Base-by-base conservation (phyloP, 1,140 invertebrate species). In the Scaptodrosophila lebanonensis region DNA sequence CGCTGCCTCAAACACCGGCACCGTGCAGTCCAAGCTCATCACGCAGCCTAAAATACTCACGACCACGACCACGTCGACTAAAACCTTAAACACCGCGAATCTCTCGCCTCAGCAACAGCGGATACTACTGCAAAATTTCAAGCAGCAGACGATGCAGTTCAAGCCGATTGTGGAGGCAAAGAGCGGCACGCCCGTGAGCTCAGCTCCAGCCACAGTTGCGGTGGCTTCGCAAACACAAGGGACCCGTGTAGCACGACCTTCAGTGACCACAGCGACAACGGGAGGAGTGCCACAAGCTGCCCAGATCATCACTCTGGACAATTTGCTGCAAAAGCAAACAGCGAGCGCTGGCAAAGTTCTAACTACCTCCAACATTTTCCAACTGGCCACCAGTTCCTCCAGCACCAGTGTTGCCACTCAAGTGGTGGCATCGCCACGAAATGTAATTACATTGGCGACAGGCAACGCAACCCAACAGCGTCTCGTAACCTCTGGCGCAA, bases 241-340 rank as follows among this genome's bases (percentile, higher is more conserved):
- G n/a, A 38, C 2, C 13, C 15, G 15, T 16, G 35, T 13, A 16
- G 6, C 35, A 13, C 5, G 13, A 25, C 13, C 2, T 16, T 38
- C 4, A 15, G 13, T 47, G 6, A 7, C 38, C 13, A 33, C 61
- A 56, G 22, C 35, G 13, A 20, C 29, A 17, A 35, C 68, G 18
- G 35, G 22, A 9, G 53, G 25, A 27, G 12, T 50, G 17, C 13
- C 36, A 7, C 56, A 60, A 12, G 87, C 89, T 1, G 90, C 90
- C 0, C 91, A 93, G 51, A 88, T 93, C 2, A 91, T 93, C 6
- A 91, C 91, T 0, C 89, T 93, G n/a, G 92, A 92, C 68, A 91
- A 89, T 86, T 66, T 93, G 9, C 63, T 92, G 3, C 89, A 91
- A 2, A 91, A 92, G 61, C 90, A 90, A 50, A 86, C 86, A 48